Base-by-base conservation (phyloP, 2,797 vertebrate species). In the Protonibea diacanthus region DNA sequence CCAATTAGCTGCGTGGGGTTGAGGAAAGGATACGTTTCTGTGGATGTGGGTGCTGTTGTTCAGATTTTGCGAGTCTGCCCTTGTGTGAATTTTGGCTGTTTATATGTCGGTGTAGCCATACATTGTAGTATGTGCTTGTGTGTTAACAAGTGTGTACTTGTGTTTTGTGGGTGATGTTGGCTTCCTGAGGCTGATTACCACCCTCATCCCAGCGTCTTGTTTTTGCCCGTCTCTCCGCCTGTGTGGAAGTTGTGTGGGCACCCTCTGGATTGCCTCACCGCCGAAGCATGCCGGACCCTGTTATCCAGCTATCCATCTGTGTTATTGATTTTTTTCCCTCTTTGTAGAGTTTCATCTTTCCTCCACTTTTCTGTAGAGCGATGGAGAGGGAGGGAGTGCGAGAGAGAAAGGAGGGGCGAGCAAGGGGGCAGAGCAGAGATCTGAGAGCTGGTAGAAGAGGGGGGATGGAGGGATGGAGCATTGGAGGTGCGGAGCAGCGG, bases 271-370 rank as follows among this genome's bases (percentile, higher is more conserved):
- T 95, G 92, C 94, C 93, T 95, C 93, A 94, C 90, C 64, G 88
- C 91, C 86, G 90, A 94, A 94, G 94, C 94, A 95, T 94, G 94
- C 93, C 90, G 93, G 94, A 94, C 94, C 94, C 93, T 95, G 92
- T 95, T 95, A 95, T 95, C 95, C 88, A 89, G 93, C 94, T 92
- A 95, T 95, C 94, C 94, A 95, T 95, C 94, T 96, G 94, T 92
- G 91, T 93, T 95, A 95, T 95, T 95, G 94, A 95, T 95, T 96
- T 94, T 91, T 93, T 92, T 86, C 78, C 88, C 87, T 89, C 90
- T 92, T 93, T 92, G 92, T 93, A 88, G 89, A 94, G 94, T 95
- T 95, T 96, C 94, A 94, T 95, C 94, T 95, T 94, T 94, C 92
- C 91, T 92, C 90, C 90, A 93, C 89, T 93, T 93, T 94, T 95